Percentiles rank a stretch among this genome's conserved stretches.
phyloP scores from a whole-genome alignment of 2,797 vertebrate species.

The Saguinus oedipus region DNA sequence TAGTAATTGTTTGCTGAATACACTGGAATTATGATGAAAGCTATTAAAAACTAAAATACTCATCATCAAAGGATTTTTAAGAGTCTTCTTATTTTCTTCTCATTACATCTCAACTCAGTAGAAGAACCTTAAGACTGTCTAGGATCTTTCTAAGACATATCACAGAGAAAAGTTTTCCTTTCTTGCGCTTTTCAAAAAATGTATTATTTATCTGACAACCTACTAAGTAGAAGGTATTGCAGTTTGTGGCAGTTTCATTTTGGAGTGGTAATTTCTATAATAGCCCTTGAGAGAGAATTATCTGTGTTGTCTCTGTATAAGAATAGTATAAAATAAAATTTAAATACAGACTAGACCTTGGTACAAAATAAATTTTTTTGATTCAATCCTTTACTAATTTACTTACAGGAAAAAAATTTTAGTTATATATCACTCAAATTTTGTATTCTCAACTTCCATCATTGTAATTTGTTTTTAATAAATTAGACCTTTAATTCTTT shows the following conservation, averaged over 20 bases:
- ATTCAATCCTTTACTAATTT: conserved; percentile 4
- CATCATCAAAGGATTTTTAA: background rate
- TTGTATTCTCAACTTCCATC: background rate
- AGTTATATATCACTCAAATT: background rate
- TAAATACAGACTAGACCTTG: conserved; percentile 40
- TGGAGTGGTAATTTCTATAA: conserved; percentile 21
- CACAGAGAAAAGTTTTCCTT: background rate
- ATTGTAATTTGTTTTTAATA: conserved; percentile 29
- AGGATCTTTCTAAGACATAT: background rate
- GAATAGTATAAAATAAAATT: conserved; percentile 57
- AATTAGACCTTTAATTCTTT: background rate
- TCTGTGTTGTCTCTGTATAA: conserved; percentile 22
- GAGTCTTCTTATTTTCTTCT: conserved; percentile 2
- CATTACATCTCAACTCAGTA: background rate
- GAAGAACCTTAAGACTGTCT: background rate
- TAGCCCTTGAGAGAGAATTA: conserved; percentile 32
- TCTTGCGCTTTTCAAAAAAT: conserved; percentile 5
- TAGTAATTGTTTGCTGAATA: background rate
- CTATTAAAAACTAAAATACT: background rate
- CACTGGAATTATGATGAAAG: background rate
- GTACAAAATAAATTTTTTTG: conserved; percentile 46
- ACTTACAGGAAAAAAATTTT: background rate
- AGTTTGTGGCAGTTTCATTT: conserved; percentile 36
- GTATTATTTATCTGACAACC: conserved; percentile 18
- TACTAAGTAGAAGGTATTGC: background rate